Evolutionary conservation across 92 coral and sea anemone species (phyloP).

Genomic region (Epizoanthus stellaris): DNA sequence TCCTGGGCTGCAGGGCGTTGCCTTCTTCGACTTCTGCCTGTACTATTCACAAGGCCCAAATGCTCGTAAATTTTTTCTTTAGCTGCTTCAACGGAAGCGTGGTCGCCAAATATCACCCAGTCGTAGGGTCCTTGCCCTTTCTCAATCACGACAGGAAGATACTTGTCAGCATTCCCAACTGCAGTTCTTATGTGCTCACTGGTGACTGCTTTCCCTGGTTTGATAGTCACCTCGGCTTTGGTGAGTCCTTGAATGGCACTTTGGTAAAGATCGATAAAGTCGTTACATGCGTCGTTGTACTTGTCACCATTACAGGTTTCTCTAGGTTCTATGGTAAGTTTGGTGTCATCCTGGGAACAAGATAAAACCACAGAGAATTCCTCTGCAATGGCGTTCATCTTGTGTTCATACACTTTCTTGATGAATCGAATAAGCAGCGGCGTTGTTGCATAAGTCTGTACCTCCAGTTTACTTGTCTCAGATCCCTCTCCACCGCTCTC

Average conservation of each 20-base stretch:
- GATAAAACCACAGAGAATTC: conserved; percentile 29
- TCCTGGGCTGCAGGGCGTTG: neutral
- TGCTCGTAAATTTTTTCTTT: neutral
- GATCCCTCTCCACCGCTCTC: neutral
- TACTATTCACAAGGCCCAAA: neutral
- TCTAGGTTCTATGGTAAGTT: conserved; percentile 41
- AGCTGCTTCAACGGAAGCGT: neutral
- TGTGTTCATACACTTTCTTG: neutral
- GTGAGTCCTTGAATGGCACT: conserved; percentile 44
- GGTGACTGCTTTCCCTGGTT: neutral
- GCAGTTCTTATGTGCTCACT: neutral
- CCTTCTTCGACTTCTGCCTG: neutral
- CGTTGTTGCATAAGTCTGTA: conserved; percentile 1
- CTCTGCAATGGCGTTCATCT: conserved; percentile 7
- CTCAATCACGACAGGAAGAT: conserved; percentile 48
- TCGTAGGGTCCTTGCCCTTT: neutral
- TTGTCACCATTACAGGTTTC: conserved; percentile 28
- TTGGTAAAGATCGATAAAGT: conserved; percentile 39
- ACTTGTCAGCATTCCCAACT: neutral
- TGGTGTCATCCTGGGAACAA: conserved; percentile 13
- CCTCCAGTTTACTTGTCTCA: neutral
- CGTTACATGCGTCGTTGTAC: conserved; percentile 45
- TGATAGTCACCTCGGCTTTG: conserved; percentile 18
- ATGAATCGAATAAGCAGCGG: conserved; percentile 44
- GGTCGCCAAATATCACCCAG: neutral